Conservation (phyloP, 2,888 invertebrate species). For the Acrobeloides nanus region DNA sequence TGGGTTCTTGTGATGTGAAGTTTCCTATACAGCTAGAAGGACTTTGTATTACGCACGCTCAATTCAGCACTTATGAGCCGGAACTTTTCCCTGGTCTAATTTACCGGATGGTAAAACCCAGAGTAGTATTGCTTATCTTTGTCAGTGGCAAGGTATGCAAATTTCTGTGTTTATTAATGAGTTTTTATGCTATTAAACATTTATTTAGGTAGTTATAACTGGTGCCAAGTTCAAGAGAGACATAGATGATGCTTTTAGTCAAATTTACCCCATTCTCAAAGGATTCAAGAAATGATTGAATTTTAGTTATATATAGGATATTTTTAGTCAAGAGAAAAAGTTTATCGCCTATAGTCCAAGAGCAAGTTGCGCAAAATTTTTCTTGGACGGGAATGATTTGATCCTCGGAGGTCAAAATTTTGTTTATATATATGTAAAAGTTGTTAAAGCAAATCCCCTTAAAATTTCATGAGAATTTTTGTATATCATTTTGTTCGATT, state of each 20-base stretch:
- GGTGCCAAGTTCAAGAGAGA: constrained; percentile 83
- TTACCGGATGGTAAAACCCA: constrained; percentile 87
- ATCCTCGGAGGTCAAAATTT: too few relatives aligned
- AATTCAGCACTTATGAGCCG: constrained; percentile 84
- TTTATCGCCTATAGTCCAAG: too few relatives aligned
- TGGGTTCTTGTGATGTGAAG: constrained; percentile 77
- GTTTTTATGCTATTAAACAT: background rate
- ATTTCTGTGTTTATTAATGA: background rate
- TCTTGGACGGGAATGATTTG: too few relatives aligned
- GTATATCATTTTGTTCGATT: too few relatives aligned
- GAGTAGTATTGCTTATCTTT: constrained; percentile 90
- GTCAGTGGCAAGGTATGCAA: constrained; percentile 84
- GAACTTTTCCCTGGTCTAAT: constrained; percentile 97
- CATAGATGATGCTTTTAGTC: constrained; percentile 83
- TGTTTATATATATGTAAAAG: too few relatives aligned
- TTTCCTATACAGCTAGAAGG: constrained; percentile 74
- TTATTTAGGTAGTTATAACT: constrained; percentile 68
- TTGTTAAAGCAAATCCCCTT: too few relatives aligned
- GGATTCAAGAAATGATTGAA: too few relatives aligned
- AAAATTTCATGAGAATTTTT: too few relatives aligned
- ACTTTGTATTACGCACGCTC: constrained; percentile 72
- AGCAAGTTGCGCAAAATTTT: too few relatives aligned
- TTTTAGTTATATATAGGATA: too few relatives aligned
- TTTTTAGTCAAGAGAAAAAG: too few relatives aligned
- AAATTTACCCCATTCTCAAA: constrained; percentile 61